Evolutionary conservation across 2,113 vertebrate genomes (phyloP).

Genomic region (Marmota flaviventris): DNA sequence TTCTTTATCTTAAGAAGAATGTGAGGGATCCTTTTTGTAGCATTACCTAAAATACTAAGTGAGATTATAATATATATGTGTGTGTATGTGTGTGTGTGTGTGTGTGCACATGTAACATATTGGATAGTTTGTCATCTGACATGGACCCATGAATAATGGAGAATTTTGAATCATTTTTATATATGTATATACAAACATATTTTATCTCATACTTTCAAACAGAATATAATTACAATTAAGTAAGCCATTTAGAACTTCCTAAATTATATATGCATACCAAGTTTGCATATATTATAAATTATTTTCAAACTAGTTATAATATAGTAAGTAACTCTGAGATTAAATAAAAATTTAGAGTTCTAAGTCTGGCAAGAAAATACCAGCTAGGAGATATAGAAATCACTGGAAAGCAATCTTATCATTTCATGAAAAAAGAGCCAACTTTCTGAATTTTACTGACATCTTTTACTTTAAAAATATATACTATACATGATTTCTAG

Average conservation of each 20-base stretch:
- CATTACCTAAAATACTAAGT: not conserved
- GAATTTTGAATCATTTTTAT: not conserved
- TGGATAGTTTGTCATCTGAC: not conserved
- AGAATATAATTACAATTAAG: not conserved
- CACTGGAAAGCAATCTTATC: not conserved
- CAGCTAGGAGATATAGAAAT: not conserved
- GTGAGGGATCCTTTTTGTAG: not conserved
- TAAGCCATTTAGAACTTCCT: not conserved
- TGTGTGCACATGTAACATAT: not conserved
- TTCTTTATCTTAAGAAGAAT: not conserved
- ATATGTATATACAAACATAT: too few relatives aligned
- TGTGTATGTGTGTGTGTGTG: too few relatives aligned
- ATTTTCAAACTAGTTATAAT: not conserved
- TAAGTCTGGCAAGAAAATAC: not conserved
- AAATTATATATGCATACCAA: not conserved
- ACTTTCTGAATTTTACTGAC: slow-evolving; percentile 13
- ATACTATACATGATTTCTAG: not conserved
- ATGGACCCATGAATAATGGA: not conserved
- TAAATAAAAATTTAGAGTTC: not conserved
- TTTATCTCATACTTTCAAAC: too few relatives aligned
- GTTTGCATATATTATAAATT: not conserved
- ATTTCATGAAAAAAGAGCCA: slow-evolving; percentile 11
- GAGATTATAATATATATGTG: not conserved
- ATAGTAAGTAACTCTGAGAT: not conserved
- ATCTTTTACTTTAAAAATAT: slow-evolving; percentile 49